Percentiles rank a stretch among this genome's conserved stretches.
These are phyloP conservation scores for Cheilosia variabilis DNA, from an alignment of 2,888 invertebrate genomes.

Conservation along the genomic window DNA sequence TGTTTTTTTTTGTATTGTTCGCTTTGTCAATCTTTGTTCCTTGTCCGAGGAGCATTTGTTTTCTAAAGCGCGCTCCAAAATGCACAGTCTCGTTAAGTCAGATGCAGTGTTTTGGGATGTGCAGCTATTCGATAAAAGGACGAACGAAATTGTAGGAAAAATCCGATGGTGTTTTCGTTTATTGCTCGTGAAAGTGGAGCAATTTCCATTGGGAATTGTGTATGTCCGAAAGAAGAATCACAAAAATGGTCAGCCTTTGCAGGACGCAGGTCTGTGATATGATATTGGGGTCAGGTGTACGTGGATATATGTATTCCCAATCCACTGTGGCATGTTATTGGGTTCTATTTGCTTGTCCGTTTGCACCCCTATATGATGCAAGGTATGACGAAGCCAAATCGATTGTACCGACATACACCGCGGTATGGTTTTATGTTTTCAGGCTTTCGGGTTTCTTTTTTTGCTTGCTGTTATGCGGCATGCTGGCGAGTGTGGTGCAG, in stretches of 20 bases:
- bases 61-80: conserved; percentile 8
- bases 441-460: background rate
- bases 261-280: conserved; percentile 33
- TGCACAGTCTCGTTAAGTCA: conserved; percentile 25
- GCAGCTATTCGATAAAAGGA: conserved; percentile 10
- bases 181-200: conserved; percentile 73
- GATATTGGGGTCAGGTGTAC: conserved; percentile 28
- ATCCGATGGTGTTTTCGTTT: conserved; percentile 69
- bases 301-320: conserved; percentile 21
- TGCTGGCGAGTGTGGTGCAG: background rate
- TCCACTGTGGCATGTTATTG: conserved; percentile 42
- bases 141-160: conserved; percentile 31
- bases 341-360: conserved; percentile 42
- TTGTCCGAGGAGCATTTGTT: conserved; percentile 45
- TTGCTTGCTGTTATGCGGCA: background rate
- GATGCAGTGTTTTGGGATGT: conserved; percentile 10
- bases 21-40: conserved; percentile 53
- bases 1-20: conserved; percentile 8
- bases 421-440: background rate
- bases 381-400: conserved; percentile 44
- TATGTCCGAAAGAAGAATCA: conserved; percentile 42
- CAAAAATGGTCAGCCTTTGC: conserved; percentile 13
- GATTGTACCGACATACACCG: conserved; percentile 18
- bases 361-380: conserved; percentile 27
- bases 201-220: conserved; percentile 66